Evolutionary conservation across 2,113 vertebrate species (phyloP), one percentile per base, ranked within the genome.

Genomic region (Phyllopteryx taeniolatus): DNA sequence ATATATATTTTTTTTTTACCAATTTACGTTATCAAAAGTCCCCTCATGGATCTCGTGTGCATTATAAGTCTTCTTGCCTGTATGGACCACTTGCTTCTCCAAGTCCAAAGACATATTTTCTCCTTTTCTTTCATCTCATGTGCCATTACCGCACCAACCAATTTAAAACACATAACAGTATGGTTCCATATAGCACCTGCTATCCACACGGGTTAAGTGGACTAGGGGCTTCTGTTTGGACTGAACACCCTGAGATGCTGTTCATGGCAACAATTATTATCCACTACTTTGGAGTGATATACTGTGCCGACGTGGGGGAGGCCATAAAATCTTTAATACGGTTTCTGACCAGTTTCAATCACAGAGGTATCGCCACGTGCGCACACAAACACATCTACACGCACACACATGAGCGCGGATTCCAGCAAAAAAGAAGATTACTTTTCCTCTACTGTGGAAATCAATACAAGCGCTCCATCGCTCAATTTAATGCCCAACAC

Each of bases 391-490:
- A 59, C 57, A 73, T 27, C 57, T 43, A 67, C 27, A 66, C 61
- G 65, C 47, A 72, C 9, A 74, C 12, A 46, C 43, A 35, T 44
- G 62, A 54, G 74, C 68, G 27, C 20, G 35, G 35, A 84, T 35
- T 47, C 61, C 43, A 73, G 76, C 67, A 31, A 61, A 70, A 70
- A 77, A 85, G 84, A 87, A 87, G 87, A 91, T 89, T 89, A 89
- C 87, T 90, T 91, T 88, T 90, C 82, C 85, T 85, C 83, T 75
- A 83, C 85, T 85, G 87, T 88, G 83, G 79, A 90, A 87, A 90
- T 89, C 88, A 91, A 89, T 91, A 80, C 87, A 79, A 70, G 57
- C 63, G 77, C 83, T 88, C 84, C 85, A 91, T 90, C 79, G 81
- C 81, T 89, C 87, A 91, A 88, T 88, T 88, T 90, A 86, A 86